Conservation (phyloP, 2,797 vertebrate species). For the Potorous gilbertii region DNA sequence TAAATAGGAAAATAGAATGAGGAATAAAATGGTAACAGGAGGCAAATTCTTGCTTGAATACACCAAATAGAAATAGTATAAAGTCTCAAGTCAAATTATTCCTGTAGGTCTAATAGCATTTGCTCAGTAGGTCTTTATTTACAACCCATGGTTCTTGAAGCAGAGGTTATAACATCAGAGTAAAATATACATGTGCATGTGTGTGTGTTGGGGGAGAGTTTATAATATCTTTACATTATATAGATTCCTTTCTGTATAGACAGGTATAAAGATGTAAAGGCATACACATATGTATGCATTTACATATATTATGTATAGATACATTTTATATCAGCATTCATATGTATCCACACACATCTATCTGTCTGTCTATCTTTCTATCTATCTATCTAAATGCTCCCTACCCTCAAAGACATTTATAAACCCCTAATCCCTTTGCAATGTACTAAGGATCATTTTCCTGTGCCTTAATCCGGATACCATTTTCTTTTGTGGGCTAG, state of each 20-base stretch:
- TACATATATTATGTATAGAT: background rate
- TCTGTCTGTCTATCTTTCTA: background rate
- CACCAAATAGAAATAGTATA: constrained; percentile 45
- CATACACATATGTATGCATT: background rate
- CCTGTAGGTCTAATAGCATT: constrained; percentile 9
- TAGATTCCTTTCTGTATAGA: background rate
- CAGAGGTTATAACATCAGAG: background rate
- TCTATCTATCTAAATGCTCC: background rate
- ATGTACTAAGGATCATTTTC: background rate
- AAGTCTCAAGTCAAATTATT: constrained; percentile 28
- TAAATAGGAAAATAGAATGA: constrained; percentile 47
- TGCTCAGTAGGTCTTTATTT: background rate
- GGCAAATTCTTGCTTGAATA: constrained; percentile 32
- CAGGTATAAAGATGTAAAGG: background rate
- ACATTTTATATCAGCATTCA: background rate
- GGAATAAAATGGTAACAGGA: constrained; percentile 46
- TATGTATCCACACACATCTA: background rate
- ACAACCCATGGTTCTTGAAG: background rate
- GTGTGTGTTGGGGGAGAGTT: background rate
- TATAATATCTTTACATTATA: background rate
- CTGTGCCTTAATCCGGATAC: background rate
- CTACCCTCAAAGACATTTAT: background rate
- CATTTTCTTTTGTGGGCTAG: background rate
- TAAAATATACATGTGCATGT: constrained; percentile 13
- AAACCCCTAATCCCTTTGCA: background rate